These are phyloP conservation scores for Pterophyllum scalare DNA, from an alignment of 2,113 vertebrate genomes.

Conservation along the genomic window DNA sequence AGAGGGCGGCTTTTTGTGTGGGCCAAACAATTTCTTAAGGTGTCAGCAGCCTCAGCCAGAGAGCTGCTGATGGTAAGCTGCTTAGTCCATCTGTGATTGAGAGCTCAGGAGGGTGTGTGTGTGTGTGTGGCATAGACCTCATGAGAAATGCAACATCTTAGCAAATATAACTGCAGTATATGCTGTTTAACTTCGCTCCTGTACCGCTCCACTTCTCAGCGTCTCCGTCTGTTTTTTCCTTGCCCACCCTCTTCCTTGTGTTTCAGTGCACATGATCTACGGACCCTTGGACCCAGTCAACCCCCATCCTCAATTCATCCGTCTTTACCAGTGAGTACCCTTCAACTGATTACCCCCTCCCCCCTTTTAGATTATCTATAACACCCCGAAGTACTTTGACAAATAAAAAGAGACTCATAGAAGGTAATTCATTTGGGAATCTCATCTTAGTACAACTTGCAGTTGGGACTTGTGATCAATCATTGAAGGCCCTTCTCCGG, in stretches of 20 bases:
- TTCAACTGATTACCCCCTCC: neutral
- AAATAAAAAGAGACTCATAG: neutral
- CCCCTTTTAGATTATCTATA: neutral
- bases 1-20: neutral
- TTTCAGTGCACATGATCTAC: conserved; percentile 94
- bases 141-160: neutral
- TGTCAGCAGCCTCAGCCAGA: conserved; percentile 4
- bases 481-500: too few relatives aligned
- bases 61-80: conserved; percentile 52
- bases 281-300: conserved; percentile 94
- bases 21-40: conserved; percentile 3
- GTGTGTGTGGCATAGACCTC: neutral
- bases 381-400: neutral
- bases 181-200: neutral
- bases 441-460: neutral
- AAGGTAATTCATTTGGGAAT: neutral
- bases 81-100: conserved; percentile 65
- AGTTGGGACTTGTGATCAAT: neutral
- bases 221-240: neutral
- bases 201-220: neutral
- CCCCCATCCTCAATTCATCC: conserved; percentile 91
- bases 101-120: neutral
- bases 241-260: neutral
- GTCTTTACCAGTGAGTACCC: conserved; percentile 88
- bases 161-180: neutral